Percentiles rank a stretch among this genome's conserved stretches.
Evolutionary conservation across 1,140 invertebrate genomes (phyloP).

Genomic region (Asbolus verrucosus): DNA sequence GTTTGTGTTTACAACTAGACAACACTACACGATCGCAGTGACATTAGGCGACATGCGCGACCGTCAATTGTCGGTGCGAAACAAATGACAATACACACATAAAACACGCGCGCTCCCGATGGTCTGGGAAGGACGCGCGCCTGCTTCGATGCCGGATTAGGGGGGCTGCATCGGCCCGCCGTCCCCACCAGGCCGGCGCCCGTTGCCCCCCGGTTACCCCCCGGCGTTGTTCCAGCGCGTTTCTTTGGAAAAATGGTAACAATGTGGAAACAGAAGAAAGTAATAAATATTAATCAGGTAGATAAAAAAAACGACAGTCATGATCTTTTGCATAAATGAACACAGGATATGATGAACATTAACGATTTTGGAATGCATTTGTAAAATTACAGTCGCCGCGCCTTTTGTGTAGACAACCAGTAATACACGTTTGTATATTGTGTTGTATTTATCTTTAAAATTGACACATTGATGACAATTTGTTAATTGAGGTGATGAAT

Average conservation of each 20-base stretch:
- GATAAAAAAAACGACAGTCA: background rate
- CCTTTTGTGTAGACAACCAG: no score
- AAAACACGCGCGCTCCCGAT: background rate
- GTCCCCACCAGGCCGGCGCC: background rate
- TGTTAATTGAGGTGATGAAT: no score
- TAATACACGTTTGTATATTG: no score
- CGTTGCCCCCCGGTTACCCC: no score
- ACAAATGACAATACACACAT: conserved; percentile 11
- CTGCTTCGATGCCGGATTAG: background rate
- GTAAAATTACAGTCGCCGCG: no score
- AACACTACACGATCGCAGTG: conserved; percentile 1
- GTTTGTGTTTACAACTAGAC: conserved; percentile 30
- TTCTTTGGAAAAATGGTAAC: background rate
- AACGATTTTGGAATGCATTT: no score
- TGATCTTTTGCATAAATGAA: background rate
- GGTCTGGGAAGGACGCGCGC: conserved; percentile 18
- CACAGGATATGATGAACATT: background rate
- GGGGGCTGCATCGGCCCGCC: background rate
- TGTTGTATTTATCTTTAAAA: no score
- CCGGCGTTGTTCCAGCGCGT: no score
- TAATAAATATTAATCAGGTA: no score
- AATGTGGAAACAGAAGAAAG: background rate
- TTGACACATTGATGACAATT: no score
- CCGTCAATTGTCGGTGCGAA: conserved; percentile 26
- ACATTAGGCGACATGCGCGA: conserved; percentile 26